Evolutionary conservation across 2,797 vertebrate genomes (phyloP).

Genomic region (Sternarchorhynchus goeldii): DNA sequence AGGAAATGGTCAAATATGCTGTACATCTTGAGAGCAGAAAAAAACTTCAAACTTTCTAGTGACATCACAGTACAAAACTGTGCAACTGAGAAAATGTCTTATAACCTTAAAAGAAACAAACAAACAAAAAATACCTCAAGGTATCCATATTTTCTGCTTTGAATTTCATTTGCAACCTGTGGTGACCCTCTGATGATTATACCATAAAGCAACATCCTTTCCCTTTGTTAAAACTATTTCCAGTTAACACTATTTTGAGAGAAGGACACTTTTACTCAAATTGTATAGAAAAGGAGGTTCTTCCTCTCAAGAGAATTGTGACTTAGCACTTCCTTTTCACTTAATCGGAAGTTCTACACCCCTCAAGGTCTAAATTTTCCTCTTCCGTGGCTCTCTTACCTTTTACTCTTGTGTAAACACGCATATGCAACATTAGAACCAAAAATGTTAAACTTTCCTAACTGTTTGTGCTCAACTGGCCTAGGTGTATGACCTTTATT

Average conservation of each 20-base stretch:
- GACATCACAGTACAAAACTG: no score
- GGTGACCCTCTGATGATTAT: slow-evolving; percentile 58
- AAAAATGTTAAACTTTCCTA: neutral
- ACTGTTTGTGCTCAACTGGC: no score
- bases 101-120: no score
- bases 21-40: no score
- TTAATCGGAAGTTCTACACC: neutral
- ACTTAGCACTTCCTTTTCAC: neutral
- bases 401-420: neutral
- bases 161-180: slow-evolving; percentile 52
- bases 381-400: no score
- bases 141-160: neutral
- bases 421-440: neutral
- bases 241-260: slow-evolving; percentile 24
- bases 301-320: neutral
- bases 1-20: no score
- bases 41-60: no score
- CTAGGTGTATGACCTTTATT: neutral
- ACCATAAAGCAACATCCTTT: slow-evolving; percentile 61
- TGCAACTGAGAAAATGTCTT: no score
- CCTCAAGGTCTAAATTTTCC: slow-evolving; percentile 4
- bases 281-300: neutral
- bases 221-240: slow-evolving; percentile 58
- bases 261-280: neutral
- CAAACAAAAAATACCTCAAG: neutral